Conservation (phyloP, 1,140 invertebrate genomes). For the Ips typographus region DNA sequence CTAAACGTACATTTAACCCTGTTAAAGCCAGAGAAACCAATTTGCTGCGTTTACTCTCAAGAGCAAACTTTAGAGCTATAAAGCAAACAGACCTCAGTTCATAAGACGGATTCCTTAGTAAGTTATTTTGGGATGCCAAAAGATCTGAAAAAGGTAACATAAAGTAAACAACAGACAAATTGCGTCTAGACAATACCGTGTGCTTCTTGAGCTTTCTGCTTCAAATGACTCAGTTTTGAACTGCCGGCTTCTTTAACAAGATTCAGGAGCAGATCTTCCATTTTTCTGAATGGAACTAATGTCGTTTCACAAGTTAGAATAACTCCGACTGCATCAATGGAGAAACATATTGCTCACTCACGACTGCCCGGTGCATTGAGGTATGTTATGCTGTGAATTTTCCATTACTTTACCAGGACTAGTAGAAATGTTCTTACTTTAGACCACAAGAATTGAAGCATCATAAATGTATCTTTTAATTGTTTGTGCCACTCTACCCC, state of each 20-base stretch:
- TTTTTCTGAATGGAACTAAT: constrained; percentile 47
- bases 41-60: constrained; percentile 84
- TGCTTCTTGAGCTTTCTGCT: constrained; percentile 77
- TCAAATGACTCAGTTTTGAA: constrained; percentile 68
- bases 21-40: constrained; percentile 77
- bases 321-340: background rate
- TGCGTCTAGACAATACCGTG: constrained; percentile 59
- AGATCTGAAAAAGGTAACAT: constrained; percentile 64
- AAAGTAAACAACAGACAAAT: background rate
- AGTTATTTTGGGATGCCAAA: constrained; percentile 72
- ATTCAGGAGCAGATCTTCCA: constrained; percentile 82
- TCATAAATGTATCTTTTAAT: too few relatives aligned
- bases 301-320: background rate
- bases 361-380: background rate
- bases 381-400: too few relatives aligned
- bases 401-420: too few relatives aligned
- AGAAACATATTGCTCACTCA: constrained; percentile 38
- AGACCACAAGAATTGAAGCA: too few relatives aligned
- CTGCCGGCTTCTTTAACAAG: constrained; percentile 76
- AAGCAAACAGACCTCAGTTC: constrained; percentile 82
- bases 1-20: constrained; percentile 77
- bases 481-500: too few relatives aligned
- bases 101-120: constrained; percentile 76
- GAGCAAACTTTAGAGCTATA: constrained; percentile 76
- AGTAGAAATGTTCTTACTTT: too few relatives aligned